phyloP scores from a whole-genome alignment of 1,140 invertebrate species.

The Drosophila repletoides region DNA sequence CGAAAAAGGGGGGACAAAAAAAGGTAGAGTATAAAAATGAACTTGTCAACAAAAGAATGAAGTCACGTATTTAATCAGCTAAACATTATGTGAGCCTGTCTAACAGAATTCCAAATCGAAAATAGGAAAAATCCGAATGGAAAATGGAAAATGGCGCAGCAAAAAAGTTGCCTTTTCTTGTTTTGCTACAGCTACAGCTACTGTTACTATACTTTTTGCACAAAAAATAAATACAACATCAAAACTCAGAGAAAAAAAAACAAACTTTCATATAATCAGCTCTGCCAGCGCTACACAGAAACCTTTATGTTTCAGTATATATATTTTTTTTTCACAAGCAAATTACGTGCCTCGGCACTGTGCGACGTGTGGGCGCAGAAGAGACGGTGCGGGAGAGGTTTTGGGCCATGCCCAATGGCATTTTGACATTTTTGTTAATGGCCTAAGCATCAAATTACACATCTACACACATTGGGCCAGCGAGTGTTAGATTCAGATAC shows the following conservation, averaged over 20 bases:
- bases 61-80: conserved; percentile 79
- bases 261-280: conserved; percentile 43
- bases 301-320: not conserved
- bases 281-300: not conserved
- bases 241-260: not conserved
- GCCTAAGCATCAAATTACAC: conserved; percentile 77
- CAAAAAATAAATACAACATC: conserved; percentile 33
- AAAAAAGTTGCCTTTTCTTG: conserved; percentile 2
- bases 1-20: too few relatives aligned
- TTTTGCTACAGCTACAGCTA: not conserved
- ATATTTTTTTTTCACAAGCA: conserved; percentile 48
- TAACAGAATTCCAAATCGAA: conserved; percentile 16
- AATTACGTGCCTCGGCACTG: conserved; percentile 65
- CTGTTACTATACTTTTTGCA: conserved; percentile 38
- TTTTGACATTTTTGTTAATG: conserved; percentile 81
- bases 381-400: conserved; percentile 11
- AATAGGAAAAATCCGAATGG: not conserved
- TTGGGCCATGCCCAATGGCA: conserved; percentile 63
- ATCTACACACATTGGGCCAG: conserved; percentile 6
- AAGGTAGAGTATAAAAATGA: too few relatives aligned
- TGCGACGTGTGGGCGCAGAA: not conserved
- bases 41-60: conserved; percentile 69
- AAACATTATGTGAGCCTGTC: conserved; percentile 60
- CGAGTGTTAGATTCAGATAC: not conserved
- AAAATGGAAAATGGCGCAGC: conserved; percentile 13